Percentiles rank a stretch among this genome's conserved stretches.
These are phyloP conservation scores for Oreocharis arfaki DNA, from an alignment of 2,113 vertebrate species.

Conservation along the genomic window DNA sequence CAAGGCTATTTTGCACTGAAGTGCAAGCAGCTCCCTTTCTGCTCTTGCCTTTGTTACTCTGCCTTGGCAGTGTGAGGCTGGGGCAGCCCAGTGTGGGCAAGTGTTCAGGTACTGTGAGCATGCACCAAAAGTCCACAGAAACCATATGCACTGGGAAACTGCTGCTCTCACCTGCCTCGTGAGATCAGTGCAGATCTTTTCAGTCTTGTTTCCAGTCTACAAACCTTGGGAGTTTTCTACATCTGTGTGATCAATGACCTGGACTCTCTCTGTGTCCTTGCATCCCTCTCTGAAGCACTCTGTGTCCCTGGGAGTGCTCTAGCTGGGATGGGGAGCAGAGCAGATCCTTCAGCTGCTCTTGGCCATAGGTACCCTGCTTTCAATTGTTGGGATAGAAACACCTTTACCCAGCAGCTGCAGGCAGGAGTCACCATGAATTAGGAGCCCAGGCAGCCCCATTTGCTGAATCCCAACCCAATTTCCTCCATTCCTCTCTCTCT, in stretches of 20 bases:
- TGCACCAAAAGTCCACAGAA: neutral
- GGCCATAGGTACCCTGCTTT: neutral
- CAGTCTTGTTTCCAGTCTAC: neutral
- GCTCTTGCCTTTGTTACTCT: neutral
- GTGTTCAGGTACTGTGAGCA: neutral
- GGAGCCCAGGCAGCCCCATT: neutral
- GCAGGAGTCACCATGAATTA: neutral
- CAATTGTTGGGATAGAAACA: neutral
- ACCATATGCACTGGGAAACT: rapidly evolving
- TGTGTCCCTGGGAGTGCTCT: neutral
- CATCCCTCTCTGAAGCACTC: neutral
- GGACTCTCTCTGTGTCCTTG: neutral
- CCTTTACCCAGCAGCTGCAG: neutral
- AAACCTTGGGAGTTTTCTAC: neutral
- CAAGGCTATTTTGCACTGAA: neutral
- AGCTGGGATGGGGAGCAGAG: neutral
- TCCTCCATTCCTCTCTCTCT: neutral
- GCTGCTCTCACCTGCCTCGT: neutral
- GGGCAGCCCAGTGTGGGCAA: neutral
- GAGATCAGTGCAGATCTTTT: neutral
- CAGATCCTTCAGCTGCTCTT: neutral
- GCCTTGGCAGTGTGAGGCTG: neutral
- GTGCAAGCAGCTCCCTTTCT: neutral
- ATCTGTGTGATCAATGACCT: neutral
- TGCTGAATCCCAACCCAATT: neutral